Conservation (phyloP, 2,113 vertebrate species). For the Leptobrachium ailaonicum region DNA sequence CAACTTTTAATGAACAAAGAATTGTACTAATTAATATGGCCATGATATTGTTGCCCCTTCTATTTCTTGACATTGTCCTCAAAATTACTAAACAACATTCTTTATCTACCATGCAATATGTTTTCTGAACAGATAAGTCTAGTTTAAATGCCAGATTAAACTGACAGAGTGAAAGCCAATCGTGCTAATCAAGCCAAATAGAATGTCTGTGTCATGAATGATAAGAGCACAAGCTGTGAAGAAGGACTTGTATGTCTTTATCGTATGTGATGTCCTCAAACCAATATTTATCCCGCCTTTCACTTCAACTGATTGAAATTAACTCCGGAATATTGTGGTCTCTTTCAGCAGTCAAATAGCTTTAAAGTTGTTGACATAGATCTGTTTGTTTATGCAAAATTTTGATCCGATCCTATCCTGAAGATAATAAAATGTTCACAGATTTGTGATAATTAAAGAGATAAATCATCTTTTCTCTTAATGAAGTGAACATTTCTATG, state of each 20-base stretch:
- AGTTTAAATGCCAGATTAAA: conserved; percentile 30
- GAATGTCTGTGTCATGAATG: background rate
- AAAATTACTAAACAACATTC: background rate
- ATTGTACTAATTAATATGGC: too few relatives aligned
- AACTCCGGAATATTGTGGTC: too few relatives aligned
- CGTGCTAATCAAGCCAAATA: conserved; percentile 18
- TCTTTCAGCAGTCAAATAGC: background rate
- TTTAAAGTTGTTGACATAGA: background rate
- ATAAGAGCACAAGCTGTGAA: background rate
- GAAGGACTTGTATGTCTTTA: background rate
- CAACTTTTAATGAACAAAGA: too few relatives aligned
- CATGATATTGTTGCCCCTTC: too few relatives aligned
- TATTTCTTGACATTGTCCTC: background rate
- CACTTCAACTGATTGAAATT: background rate
- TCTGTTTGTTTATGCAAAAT: background rate
- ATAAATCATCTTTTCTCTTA: too few relatives aligned
- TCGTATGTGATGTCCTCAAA: background rate
- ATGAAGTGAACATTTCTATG: too few relatives aligned
- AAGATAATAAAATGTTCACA: too few relatives aligned
- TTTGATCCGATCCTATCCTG: too few relatives aligned
- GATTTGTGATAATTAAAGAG: too few relatives aligned
- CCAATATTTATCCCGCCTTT: background rate
- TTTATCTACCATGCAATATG: conserved; percentile 18
- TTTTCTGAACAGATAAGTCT: conserved; percentile 17
- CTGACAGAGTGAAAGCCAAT: conserved; percentile 15